Evolutionary conservation across 2,797 vertebrate species (phyloP), one percentile per base, ranked within the genome.

Genomic region (Oreochromis grahami): DNA sequence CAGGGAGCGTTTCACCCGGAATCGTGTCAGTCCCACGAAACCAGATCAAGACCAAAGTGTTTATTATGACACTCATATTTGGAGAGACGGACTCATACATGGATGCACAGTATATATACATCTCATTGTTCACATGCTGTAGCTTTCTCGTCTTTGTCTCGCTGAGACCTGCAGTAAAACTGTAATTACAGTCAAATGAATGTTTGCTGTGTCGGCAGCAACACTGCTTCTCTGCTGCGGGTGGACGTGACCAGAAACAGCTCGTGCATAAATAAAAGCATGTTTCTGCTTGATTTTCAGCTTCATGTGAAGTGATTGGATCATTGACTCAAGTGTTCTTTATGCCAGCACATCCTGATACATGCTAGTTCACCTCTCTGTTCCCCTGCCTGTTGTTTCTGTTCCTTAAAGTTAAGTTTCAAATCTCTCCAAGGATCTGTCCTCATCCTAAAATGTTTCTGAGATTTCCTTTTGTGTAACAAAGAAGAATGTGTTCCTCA

Each of bases 61-160:
- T 15, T 26, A 8, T 15, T 26, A 8, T 36, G 2, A 60, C 17
- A 32, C 2, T 32, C 26, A 32, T 17, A 17, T 60, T 19, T 3
- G 29, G 3, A 58, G 14, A 0, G 0, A 60, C 10, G 1, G 29
- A 60, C 56, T 4, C 26, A 24, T 0, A 50, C 4, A 1, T 52
- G 12, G 1, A 21, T 2, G 21, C 2, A 55, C 53, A 15, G 53
- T 5, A 1, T 36, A 8, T 36, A 36, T 0, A 56, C 0, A 29
- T 0, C 3, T 56, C 13, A 1, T 26, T 26, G 2, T 24, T 53
- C 21, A 0, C 2, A 68, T 3, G 38, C 38, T 24, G n/a, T 21
- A 43, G n/a, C 2, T 52, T 21, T 21, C 26, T 26, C 26, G 26
- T 26, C 26, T 26, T 26, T 26, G 26, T 26, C 26, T 26, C 26